Evolutionary conservation across 2,888 invertebrate species (phyloP).

Genomic region (Drosophila setosimentum): DNA sequence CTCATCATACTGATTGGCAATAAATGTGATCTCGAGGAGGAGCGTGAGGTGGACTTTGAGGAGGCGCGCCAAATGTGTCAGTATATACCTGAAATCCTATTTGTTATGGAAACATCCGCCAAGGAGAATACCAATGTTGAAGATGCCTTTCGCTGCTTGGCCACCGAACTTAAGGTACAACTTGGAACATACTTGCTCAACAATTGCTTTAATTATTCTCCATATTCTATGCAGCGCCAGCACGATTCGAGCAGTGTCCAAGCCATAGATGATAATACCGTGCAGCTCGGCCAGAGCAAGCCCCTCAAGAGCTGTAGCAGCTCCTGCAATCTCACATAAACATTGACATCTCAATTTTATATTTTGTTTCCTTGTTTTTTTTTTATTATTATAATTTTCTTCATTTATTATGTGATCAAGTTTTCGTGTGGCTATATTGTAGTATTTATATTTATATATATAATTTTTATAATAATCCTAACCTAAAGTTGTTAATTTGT

Average conservation of each 20-base stretch:
- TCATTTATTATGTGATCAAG: conserved; percentile 66
- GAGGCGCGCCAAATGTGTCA: conserved; percentile 95
- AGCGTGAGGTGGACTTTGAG: conserved; percentile 93
- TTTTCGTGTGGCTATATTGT: conserved; percentile 75
- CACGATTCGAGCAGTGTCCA: conserved; percentile 89
- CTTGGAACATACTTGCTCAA: background rate
- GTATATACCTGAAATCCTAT: conserved; percentile 94
- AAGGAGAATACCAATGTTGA: conserved; percentile 97
- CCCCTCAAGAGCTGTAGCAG: conserved; percentile 88
- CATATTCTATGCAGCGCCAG: conserved; percentile 88
- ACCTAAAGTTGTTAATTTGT: conserved; percentile 52
- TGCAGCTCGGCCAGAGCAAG: conserved; percentile 90
- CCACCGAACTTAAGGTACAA: conserved; percentile 93
- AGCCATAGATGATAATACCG: conserved; percentile 88
- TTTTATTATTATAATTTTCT: conserved; percentile 2
- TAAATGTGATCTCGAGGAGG: conserved; percentile 93
- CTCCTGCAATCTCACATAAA: conserved; percentile 86
- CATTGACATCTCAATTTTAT: conserved; percentile 13
- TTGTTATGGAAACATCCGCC: conserved; percentile 95
- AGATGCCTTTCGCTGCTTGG: conserved; percentile 93
- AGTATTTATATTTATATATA: conserved; percentile 57
- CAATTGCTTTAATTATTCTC: background rate
- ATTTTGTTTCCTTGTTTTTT: conserved; percentile 37
- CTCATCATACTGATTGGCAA: conserved; percentile 96
- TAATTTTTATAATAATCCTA: conserved; percentile 43